Evolutionary conservation across 2,113 vertebrate species (phyloP), one percentile per base, ranked within the genome.

Genomic region (Oncorhynchus nerka): DNA sequence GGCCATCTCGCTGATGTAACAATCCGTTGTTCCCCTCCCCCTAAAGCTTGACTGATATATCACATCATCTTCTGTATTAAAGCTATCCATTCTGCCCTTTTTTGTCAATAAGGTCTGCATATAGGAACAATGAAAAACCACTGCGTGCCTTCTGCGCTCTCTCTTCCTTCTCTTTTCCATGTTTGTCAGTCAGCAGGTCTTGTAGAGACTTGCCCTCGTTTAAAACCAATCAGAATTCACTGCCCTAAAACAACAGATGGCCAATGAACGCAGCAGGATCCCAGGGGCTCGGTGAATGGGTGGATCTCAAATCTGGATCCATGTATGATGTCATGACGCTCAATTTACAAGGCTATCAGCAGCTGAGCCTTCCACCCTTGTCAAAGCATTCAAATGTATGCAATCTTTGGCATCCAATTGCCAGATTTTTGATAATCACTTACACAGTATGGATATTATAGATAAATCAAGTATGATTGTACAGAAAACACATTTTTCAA

Each of bases 131-230:
- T 64, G 48, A 7, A 49, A 15, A 78, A 22, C 59, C 59, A 51
- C 51, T 28, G 4, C 1, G 62, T 11, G 22, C 6, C 20, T 22
- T 59, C 34, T 39, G 64, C 59, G 11, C 19, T 24, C 51, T 66
- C 72, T 48, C 78, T 75, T 16, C 77, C 83, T 85, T 75, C 82
- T 78, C 51, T 84, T 48, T 83, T 89, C 76, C 75, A 64, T 89
- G 82, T 85, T 62, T 85, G 84, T 90, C 84, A 79, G 81, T 87
- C 79, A 88, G 88, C 85, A 76, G 85, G 81, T 83, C 90, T 86
- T 76, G 82, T 79, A 57, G 77, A 88, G 89, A 83, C 90, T 81
- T 92, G 92, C 87, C 91, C 92, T 90, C 79, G 1, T 90, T 93
- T 74, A 79, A 24, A 73, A 66, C 93, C 93, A 93, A 93, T 93